phyloP scores from a whole-genome alignment of 2,888 invertebrate genomes.

The Cephus rjabovi region DNA sequence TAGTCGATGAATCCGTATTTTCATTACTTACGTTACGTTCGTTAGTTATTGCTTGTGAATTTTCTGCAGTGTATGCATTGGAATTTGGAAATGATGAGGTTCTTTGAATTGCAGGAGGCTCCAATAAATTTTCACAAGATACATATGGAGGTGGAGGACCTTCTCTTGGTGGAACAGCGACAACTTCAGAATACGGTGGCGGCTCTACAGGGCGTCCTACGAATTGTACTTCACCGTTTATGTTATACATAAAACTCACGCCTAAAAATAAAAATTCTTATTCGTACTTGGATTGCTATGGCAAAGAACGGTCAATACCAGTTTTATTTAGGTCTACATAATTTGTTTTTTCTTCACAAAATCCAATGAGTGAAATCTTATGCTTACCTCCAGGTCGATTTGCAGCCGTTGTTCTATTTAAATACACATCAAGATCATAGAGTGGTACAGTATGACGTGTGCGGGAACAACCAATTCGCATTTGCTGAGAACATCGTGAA shows the following conservation, averaged over 20 bases:
- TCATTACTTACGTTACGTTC: conserved; percentile 15
- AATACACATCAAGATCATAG: conserved; percentile 55
- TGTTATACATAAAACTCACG: conserved; percentile 63
- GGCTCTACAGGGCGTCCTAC: conserved; percentile 63
- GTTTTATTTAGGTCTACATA: not conserved
- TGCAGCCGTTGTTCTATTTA: conserved; percentile 40
- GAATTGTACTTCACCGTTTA: conserved; percentile 65
- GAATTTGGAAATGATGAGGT: not conserved
- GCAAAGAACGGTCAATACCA: not conserved
- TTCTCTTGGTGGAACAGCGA: conserved; percentile 56
- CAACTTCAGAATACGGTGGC: conserved; percentile 64
- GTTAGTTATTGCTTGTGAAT: not conserved
- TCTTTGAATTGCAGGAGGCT: conserved; percentile 18
- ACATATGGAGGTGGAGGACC: conserved; percentile 68
- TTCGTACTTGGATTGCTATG: not conserved
- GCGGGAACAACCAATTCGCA: conserved; percentile 35
- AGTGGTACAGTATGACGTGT: conserved; percentile 38
- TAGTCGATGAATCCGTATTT: conserved; percentile 17
- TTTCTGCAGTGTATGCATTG: not conserved
- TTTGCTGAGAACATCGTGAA: conserved; percentile 48
- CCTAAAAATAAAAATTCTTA: conserved; percentile 29
- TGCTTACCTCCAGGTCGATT: conserved; percentile 25
- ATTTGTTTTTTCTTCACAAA: not conserved
- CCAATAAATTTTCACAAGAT: conserved; percentile 45
- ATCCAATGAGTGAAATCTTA: conserved; percentile 1